Conservation (phyloP, 2,113 vertebrate genomes). For the Crotalus tigris region DNA sequence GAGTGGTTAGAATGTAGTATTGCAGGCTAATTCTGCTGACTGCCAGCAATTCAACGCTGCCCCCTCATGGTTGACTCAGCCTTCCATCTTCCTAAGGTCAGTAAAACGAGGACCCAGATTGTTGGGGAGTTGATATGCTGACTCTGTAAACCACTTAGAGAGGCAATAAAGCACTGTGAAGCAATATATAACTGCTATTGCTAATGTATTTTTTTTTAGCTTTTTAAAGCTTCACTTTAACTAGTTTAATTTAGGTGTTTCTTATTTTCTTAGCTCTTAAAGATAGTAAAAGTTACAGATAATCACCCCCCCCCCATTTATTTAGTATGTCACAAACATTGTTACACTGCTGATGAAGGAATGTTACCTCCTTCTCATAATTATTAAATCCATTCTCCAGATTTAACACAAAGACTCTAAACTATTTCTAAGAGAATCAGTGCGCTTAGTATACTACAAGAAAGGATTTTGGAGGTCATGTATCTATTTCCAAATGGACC, state of each 20-base stretch:
- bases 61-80: neutral
- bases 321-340: constrained; percentile 9
- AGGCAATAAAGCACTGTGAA: neutral
- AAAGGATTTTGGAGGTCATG: neutral
- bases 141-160: neutral
- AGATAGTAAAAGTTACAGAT: neutral
- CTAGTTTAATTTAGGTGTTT: neutral
- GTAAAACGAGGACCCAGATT: neutral
- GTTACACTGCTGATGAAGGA: neutral
- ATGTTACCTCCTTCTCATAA: neutral
- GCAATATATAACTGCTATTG: neutral
- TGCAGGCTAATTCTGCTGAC: neutral
- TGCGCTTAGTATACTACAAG: neutral
- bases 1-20: neutral
- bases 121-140: neutral
- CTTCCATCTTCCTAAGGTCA: neutral
- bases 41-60: neutral
- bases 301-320: neutral
- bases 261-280: neutral
- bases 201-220: neutral
- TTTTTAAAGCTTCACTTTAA: neutral
- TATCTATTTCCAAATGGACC: neutral
- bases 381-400: neutral
- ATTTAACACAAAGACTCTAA: neutral
- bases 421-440: neutral